Base-by-base conservation (phyloP, 2,113 vertebrate genomes). In the Gorsachius goisagi region DNA sequence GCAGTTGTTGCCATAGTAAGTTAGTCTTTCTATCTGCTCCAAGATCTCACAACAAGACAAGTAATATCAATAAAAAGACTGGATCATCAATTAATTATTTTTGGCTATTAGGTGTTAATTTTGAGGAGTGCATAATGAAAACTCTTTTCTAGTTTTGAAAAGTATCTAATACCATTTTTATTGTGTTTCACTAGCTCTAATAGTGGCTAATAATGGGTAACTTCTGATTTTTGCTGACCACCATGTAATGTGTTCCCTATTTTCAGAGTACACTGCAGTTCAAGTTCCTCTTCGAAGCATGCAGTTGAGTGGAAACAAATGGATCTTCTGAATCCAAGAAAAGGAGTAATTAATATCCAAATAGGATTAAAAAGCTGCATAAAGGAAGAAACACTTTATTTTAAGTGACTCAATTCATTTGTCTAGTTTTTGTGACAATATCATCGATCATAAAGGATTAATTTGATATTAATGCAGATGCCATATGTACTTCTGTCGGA, bases 401-500 rank as follows among this genome's bases (percentile, higher is more conserved):
- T 88, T 82, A 94, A 76, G 41, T 68, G 69, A 94, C 71, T 94
- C 92, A 85, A 95, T 89, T 67, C 73, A 92, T 95, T 79, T 4
- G 8, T 82, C 87, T 89, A 37, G 30, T 88, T 78, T 88, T 93
- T 73, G 83, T 77, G 45, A 78, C 50, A 90, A 68, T 24, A 88
- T 7, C 47, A 86, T 82, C 71, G 45, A 94, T 89, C 78, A 96
- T 33, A 90, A 96, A 89, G 35, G 33, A 93, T 94, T 94, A 81
- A 92, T 91, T 83, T 93, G 53, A 74, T 88, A 94, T 89, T 93
- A 96, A 92, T 93, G 69, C 24, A 71, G 47, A 69, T n/a, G 52
- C 95, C 35, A 32, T 64, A 85, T 21, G 20, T 84, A 89, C n/a
- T 89, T 83, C 52, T 76, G 60, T n/a, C 56, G 37, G 66, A 97